phyloP scores from a whole-genome alignment of 2,888 invertebrate species.

The Eumerus sabulonum region DNA sequence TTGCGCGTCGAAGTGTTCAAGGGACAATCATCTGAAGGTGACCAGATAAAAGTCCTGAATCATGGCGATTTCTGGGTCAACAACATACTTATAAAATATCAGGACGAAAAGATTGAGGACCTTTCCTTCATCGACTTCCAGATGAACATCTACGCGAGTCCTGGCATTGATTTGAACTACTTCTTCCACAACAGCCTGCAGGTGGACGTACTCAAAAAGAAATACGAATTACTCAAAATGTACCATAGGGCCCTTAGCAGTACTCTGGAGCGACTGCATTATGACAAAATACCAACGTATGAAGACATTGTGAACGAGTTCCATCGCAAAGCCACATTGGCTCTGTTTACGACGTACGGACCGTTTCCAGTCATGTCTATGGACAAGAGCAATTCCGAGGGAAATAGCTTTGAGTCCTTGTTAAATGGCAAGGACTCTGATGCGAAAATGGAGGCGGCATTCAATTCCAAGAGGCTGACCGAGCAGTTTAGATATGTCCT shows the following conservation, averaged over 20 bases:
- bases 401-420: slow-evolving; percentile 73
- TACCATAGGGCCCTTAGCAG: slow-evolving; percentile 73
- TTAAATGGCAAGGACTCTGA: slow-evolving; percentile 71
- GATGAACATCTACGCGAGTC: slow-evolving; percentile 75
- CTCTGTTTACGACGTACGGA: slow-evolving; percentile 73
- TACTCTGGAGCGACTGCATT: slow-evolving; percentile 70
- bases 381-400: slow-evolving; percentile 72
- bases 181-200: slow-evolving; percentile 76
- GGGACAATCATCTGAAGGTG: slow-evolving; percentile 56
- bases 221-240: slow-evolving; percentile 71
- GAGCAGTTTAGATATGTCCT: slow-evolving; percentile 73
- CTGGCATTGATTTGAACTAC: slow-evolving; percentile 77
- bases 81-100: slow-evolving; percentile 79
- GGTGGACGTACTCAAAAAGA: slow-evolving; percentile 73
- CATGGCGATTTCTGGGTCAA: slow-evolving; percentile 81
- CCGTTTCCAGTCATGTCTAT: slow-evolving; percentile 74
- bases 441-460: slow-evolving; percentile 72
- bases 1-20: slow-evolving; percentile 71
- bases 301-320: slow-evolving; percentile 62
- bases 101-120: slow-evolving; percentile 71
- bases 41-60: slow-evolving; percentile 77
- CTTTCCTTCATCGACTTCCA: slow-evolving; percentile 76
- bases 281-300: slow-evolving; percentile 26
- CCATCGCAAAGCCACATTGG: slow-evolving; percentile 71
- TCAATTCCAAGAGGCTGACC: slow-evolving; percentile 70